Percentiles rank a stretch among this genome's conserved stretches.
Evolutionary conservation across 2,113 vertebrate genomes (phyloP).

Genomic region (Austrofundulus limnaeus): DNA sequence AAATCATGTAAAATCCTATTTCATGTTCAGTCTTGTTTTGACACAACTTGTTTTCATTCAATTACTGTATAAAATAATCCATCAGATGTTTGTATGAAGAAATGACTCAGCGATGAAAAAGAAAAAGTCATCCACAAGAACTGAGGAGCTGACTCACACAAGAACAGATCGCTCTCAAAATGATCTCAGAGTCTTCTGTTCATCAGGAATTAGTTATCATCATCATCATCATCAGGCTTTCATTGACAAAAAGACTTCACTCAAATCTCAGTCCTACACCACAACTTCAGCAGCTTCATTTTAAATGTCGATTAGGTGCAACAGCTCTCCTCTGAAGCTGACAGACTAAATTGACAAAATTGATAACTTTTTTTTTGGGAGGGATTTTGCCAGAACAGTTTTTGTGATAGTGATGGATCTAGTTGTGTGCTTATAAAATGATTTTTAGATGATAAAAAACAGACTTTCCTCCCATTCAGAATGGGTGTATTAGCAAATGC

Average conservation of each 20-base stretch:
- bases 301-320: conserved; percentile 41
- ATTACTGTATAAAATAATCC: conserved; percentile 51
- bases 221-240: conserved; percentile 11
- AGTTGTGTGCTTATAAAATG: conserved; percentile 57
- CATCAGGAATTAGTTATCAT: conserved; percentile 26
- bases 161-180: conserved; percentile 57
- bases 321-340: conserved; percentile 50
- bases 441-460: conserved; percentile 65
- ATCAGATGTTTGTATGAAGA: conserved; percentile 44
- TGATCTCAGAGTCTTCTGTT: conserved; percentile 42
- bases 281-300: conserved; percentile 33
- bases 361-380: conserved; percentile 36
- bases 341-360: conserved; percentile 65
- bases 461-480: conserved; percentile 27
- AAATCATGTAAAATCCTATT: neutral
- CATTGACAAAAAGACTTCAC: conserved; percentile 44
- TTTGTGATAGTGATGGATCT: conserved; percentile 45
- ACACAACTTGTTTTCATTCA: conserved; percentile 26
- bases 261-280: conserved; percentile 32
- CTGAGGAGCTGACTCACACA: conserved; percentile 68
- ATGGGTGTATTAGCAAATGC: neutral
- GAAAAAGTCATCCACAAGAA: conserved; percentile 71
- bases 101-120: conserved; percentile 63
- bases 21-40: neutral
- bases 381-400: conserved; percentile 54